Percentiles rank a stretch among this genome's conserved stretches.
phyloP scores from a whole-genome alignment of 2,797 vertebrate species.

The Chromis chromis region DNA sequence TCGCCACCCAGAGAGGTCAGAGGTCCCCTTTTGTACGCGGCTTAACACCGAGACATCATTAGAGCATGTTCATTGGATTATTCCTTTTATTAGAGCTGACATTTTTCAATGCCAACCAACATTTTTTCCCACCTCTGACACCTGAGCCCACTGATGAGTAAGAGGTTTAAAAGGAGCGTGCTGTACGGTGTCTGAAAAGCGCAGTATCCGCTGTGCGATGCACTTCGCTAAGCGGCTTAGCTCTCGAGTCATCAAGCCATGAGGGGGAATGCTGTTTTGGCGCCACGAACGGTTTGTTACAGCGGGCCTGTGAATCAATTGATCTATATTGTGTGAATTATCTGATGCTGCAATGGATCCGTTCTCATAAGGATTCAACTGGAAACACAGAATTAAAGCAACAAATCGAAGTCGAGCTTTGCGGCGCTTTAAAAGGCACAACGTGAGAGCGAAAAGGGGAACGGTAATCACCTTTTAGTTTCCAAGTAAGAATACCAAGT shows the following conservation, averaged over 20 bases:
- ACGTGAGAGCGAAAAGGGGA: constrained; percentile 21
- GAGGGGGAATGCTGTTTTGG: constrained; percentile 53
- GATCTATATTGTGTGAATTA: constrained; percentile 63
- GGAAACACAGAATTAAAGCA: constrained; percentile 60
- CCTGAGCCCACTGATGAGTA: constrained; percentile 56
- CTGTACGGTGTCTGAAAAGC: constrained; percentile 53
- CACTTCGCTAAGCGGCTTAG: constrained; percentile 69
- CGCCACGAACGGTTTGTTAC: constrained; percentile 51
- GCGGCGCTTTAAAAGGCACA: constrained; percentile 20
- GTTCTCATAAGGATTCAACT: constrained; percentile 45
- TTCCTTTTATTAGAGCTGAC: constrained; percentile 22
- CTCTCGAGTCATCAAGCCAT: constrained; percentile 57
- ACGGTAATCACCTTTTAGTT: constrained; percentile 20
- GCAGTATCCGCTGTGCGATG: constrained; percentile 41
- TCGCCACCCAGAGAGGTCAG: constrained; percentile 92
- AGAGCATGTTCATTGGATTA: not conserved
- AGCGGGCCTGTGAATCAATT: constrained; percentile 58
- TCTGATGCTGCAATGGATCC: constrained; percentile 53
- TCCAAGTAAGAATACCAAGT: constrained; percentile 5
- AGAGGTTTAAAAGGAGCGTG: constrained; percentile 58
- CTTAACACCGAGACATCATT: constrained; percentile 3
- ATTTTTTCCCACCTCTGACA: constrained; percentile 44
- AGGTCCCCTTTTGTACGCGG: constrained; percentile 26
- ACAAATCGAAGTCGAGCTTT: constrained; percentile 43
- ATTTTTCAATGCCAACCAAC: constrained; percentile 22